Evolutionary conservation across 2,888 invertebrate genomes (phyloP).

Genomic region (Patella depressa): DNA sequence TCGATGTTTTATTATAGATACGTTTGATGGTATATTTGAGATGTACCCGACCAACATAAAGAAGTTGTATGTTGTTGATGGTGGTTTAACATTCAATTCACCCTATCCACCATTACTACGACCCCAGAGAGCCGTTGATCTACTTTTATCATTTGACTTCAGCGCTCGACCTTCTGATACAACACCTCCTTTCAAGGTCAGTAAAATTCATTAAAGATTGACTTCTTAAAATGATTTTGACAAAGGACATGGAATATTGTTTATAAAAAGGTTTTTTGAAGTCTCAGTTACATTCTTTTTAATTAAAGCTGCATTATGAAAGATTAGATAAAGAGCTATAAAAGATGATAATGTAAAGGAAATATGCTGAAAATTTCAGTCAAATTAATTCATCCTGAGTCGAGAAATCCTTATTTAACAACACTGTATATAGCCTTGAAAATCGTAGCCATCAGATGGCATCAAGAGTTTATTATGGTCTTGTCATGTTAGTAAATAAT

Average conservation of each 20-base stretch:
- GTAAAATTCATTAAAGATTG: background rate
- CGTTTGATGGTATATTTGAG: conserved; percentile 69
- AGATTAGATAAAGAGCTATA: too few species aligned
- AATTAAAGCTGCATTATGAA: too few species aligned
- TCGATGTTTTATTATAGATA: conserved; percentile 32
- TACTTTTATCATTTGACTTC: conserved; percentile 72
- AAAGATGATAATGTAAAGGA: too few species aligned
- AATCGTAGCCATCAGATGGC: too few species aligned
- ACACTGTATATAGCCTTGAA: too few species aligned
- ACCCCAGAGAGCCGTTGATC: conserved; percentile 71
- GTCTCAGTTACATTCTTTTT: too few species aligned
- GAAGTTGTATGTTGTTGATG: conserved; percentile 72
- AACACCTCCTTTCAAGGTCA: conserved; percentile 70
- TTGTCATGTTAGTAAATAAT: too few species aligned
- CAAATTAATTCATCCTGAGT: too few species aligned
- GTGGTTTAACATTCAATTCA: conserved; percentile 73
- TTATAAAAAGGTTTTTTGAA: background rate
- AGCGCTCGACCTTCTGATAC: conserved; percentile 69
- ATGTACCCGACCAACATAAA: conserved; percentile 70
- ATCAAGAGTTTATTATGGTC: too few species aligned
- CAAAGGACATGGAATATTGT: background rate
- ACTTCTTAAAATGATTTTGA: background rate
- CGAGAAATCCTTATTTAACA: too few species aligned
- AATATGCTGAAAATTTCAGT: too few species aligned
- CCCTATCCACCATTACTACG: conserved; percentile 72